These are phyloP conservation scores for Ctenopoma multispine DNA, from an alignment of 2,797 vertebrate genomes.

Conservation along the genomic window DNA sequence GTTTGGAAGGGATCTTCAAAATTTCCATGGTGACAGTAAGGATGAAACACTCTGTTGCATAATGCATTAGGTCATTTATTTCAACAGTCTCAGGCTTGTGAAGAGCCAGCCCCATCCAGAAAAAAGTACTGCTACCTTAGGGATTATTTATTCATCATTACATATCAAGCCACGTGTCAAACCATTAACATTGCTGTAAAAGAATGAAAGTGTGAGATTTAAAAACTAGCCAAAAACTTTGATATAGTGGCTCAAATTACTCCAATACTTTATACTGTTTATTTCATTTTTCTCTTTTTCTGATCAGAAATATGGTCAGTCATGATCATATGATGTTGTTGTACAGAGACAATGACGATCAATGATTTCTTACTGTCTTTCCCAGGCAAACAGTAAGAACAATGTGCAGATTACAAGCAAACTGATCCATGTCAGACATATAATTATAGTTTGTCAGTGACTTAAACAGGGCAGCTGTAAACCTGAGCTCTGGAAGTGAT, in stretches of 20 bases:
- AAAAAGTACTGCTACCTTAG: background rate
- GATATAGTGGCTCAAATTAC: background rate
- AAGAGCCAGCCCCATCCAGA: background rate
- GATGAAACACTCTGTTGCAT: slow-evolving; percentile 22
- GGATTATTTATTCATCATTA: slow-evolving; percentile 41
- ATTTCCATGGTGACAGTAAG: slow-evolving; percentile 34
- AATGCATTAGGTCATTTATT: slow-evolving; percentile 19
- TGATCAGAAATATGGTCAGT: background rate
- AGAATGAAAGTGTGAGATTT: background rate
- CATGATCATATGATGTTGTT: too few relatives aligned
- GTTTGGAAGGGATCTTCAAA: background rate
- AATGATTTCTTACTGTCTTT: background rate
- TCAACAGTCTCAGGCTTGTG: slow-evolving; percentile 10
- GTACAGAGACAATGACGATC: background rate
- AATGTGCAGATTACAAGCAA: too few relatives aligned
- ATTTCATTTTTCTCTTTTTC: background rate
- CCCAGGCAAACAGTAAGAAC: background rate
- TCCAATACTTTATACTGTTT: too few relatives aligned
- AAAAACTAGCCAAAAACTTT: too few relatives aligned
- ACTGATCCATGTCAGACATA: background rate
- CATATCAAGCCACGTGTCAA: background rate
- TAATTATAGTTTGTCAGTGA: background rate
- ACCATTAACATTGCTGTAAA: background rate
- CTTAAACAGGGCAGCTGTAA: slow-evolving; percentile 6
- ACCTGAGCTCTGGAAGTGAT: slow-evolving; percentile 1